These are phyloP conservation scores for Diphyllodes magnificus DNA, from an alignment of 2,113 vertebrate genomes.

Conservation along the genomic window DNA sequence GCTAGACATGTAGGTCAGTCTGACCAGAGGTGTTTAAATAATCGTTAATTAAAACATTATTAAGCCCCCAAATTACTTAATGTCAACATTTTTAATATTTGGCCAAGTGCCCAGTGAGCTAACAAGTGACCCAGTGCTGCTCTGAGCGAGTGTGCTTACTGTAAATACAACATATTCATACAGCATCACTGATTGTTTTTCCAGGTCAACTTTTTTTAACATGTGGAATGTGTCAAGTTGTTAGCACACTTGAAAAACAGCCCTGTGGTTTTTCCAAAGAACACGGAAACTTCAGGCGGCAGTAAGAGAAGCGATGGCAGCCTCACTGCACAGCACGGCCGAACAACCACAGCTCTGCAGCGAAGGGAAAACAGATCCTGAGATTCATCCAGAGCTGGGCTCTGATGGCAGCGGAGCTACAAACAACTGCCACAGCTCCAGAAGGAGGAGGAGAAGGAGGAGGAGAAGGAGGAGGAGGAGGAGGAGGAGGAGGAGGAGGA, in stretches of 20 bases:
- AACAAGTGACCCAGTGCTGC: constrained; percentile 47
- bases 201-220: background rate
- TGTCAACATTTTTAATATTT: constrained; percentile 66
- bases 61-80: constrained; percentile 58
- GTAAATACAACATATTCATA: background rate
- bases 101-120: constrained; percentile 50
- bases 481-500: background rate
- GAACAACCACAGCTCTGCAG: background rate
- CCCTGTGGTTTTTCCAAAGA: background rate
- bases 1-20: constrained; percentile 26
- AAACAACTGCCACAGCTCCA: background rate
- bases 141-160: constrained; percentile 18
- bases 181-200: background rate
- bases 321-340: rapidly evolving
- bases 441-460: rapidly evolving
- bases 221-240: background rate
- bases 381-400: background rate
- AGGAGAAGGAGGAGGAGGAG: background rate
- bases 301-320: background rate
- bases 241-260: background rate
- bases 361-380: rapidly evolving
- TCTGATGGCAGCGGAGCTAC: background rate
- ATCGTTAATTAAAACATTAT: constrained; percentile 61
- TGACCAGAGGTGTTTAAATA: constrained; percentile 58
- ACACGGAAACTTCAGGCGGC: background rate